phyloP scores from a whole-genome alignment of 2,113 vertebrate genomes.

The Emydocephalus ijimae region DNA sequence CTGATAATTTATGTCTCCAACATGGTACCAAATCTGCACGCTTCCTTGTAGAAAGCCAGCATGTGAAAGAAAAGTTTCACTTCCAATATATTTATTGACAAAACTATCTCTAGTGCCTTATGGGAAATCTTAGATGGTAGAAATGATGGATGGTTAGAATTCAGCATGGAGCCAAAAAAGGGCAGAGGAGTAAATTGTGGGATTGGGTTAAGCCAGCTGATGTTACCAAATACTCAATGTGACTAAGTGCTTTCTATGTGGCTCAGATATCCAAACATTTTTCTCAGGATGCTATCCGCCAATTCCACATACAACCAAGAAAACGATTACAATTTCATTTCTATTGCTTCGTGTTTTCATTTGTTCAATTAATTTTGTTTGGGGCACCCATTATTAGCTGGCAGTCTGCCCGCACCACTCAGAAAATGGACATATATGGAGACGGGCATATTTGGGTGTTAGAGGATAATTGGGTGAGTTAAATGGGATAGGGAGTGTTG shows the following conservation, averaged over 20 bases:
- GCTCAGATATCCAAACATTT: background rate
- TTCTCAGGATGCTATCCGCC: background rate
- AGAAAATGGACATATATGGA: background rate
- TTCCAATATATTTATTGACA: background rate
- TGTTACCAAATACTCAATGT: background rate
- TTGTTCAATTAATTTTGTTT: background rate
- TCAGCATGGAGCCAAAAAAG: background rate
- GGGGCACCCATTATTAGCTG: background rate
- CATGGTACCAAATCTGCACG: background rate
- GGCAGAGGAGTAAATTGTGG: background rate
- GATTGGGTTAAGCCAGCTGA: background rate
- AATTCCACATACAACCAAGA: background rate
- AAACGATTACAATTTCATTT: background rate
- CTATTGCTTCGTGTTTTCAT: background rate
- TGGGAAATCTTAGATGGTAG: background rate
- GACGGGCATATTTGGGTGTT: background rate
- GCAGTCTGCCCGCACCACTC: background rate
- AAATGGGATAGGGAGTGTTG: background rate
- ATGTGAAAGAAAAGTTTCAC: background rate
- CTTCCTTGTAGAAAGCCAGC: background rate
- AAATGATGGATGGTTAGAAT: background rate
- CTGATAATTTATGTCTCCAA: background rate
- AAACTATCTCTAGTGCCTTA: background rate
- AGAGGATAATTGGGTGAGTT: background rate
- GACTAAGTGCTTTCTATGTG: background rate